Conservation (phyloP, 2,888 invertebrate genomes). For the Zaprionus bogoriensis region DNA sequence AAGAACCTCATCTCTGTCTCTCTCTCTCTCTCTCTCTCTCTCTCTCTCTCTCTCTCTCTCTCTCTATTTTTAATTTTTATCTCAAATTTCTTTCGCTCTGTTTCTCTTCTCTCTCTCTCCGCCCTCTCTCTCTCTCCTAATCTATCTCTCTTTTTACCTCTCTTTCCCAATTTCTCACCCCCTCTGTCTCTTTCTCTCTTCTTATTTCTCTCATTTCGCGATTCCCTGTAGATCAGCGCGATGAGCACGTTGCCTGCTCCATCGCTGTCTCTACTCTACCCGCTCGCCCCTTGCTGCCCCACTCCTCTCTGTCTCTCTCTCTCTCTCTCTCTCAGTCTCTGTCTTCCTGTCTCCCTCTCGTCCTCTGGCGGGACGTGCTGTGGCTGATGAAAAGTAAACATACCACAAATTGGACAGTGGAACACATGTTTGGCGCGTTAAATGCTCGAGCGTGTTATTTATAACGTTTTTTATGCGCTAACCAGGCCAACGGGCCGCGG, state of each 20-base stretch:
- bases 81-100: too few relatives aligned
- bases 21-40: too few relatives aligned
- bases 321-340: not conserved
- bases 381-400: conserved; percentile 74
- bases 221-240: conserved; percentile 20
- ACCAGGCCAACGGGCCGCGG: conserved; percentile 42
- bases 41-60: too few relatives aligned
- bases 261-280: not conserved
- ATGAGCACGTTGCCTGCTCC: conserved; percentile 26
- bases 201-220: not conserved
- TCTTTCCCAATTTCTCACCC: too few relatives aligned
- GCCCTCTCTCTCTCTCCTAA: too few relatives aligned
- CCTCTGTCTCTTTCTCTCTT: not conserved
- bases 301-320: not conserved
- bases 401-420: conserved; percentile 78
- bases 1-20: too few relatives aligned
- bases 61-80: too few relatives aligned
- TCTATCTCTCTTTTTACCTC: too few relatives aligned
- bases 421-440: conserved; percentile 80
- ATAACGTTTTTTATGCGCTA: conserved; percentile 72
- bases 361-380: conserved; percentile 17
- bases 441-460: conserved; percentile 78
- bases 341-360: not conserved
- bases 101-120: too few relatives aligned
- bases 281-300: not conserved